These are phyloP conservation scores for Microcebus griseorufus DNA, from an alignment of 2,113 vertebrate genomes.

Conservation along the genomic window DNA sequence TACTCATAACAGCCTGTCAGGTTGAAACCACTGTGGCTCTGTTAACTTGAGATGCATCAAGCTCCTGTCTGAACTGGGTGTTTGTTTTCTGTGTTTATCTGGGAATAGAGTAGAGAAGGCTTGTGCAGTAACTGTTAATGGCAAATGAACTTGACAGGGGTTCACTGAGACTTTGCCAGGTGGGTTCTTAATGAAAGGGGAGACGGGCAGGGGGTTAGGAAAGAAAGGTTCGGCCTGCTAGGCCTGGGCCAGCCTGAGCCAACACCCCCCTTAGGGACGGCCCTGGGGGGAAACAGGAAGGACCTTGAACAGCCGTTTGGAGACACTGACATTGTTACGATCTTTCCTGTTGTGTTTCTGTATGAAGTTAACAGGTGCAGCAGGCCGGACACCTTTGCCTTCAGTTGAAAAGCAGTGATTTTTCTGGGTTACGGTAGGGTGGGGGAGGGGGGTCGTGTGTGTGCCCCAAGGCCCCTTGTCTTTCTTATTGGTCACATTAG, in stretches of 20 bases:
- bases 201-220: rapidly evolving
- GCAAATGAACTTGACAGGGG: background rate
- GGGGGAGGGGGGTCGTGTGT: background rate
- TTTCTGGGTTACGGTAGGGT: background rate
- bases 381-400: background rate
- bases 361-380: background rate
- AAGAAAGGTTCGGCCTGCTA: rapidly evolving
- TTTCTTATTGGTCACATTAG: background rate
- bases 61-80: background rate
- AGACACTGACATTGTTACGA: background rate
- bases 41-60: background rate
- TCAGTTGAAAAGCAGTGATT: background rate
- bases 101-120: background rate
- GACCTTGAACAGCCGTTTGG: background rate
- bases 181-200: background rate
- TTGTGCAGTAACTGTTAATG: background rate
- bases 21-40: background rate
- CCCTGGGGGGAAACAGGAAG: background rate
- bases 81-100: slow-evolving; percentile 10
- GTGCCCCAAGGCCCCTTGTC: background rate
- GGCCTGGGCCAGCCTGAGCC: background rate
- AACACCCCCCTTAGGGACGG: rapidly evolving
- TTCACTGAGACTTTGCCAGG: background rate
- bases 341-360: background rate
- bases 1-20: background rate